Conservation (phyloP, 2,888 invertebrate genomes). For the Aspidiotus destructor region DNA sequence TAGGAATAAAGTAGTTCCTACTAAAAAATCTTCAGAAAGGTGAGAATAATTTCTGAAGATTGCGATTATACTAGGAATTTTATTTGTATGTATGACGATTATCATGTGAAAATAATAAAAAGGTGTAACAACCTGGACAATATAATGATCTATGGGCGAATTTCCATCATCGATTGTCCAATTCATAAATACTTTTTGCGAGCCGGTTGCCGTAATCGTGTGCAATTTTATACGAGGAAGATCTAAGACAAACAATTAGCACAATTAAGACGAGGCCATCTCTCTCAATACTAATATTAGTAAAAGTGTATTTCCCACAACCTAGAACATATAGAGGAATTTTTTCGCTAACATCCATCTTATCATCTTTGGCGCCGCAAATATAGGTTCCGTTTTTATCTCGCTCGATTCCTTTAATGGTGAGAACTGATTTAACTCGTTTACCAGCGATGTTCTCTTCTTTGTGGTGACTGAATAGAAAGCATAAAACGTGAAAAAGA, state of each 20-base stretch:
- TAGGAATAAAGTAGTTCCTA: too few relatives aligned
- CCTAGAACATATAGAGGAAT: constrained; percentile 55
- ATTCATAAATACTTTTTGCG: constrained; percentile 64
- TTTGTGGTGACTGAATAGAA: constrained; percentile 40
- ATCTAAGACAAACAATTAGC: constrained; percentile 36
- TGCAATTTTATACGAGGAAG: constrained; percentile 59
- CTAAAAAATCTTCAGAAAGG: too few relatives aligned
- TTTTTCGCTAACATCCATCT: constrained; percentile 45
- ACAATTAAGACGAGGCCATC: background rate
- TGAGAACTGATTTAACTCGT: constrained; percentile 49
- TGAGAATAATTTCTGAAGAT: too few relatives aligned
- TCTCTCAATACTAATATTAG: background rate
- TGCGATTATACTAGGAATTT: too few relatives aligned
- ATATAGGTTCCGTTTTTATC: constrained; percentile 66
- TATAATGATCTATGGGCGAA: constrained; percentile 53
- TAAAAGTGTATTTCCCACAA: background rate
- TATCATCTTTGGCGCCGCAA: constrained; percentile 45
- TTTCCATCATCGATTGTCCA: constrained; percentile 74
- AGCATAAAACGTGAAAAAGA: background rate
- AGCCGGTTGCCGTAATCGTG: constrained; percentile 63
- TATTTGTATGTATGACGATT: background rate
- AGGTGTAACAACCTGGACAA: constrained; percentile 43
- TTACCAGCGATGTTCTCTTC: constrained; percentile 53
- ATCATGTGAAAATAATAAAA: constrained; percentile 12
- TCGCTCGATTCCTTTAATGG: constrained; percentile 41